phyloP scores from a whole-genome alignment of 2,888 invertebrate species.

The Tipula confusa region DNA sequence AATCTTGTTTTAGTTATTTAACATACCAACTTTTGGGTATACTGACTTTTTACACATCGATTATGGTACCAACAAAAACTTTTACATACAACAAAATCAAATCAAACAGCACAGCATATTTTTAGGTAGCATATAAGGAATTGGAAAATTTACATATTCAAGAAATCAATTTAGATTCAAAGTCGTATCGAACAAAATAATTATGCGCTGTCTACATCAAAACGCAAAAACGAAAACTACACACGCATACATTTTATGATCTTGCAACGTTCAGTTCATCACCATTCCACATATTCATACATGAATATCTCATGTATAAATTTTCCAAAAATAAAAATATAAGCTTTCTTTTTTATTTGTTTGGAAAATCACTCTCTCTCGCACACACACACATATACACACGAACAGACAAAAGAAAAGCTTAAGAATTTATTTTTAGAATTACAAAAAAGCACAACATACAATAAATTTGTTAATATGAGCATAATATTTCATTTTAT shows the following conservation, averaged over 20 bases:
- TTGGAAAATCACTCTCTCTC: not conserved
- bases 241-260: not conserved
- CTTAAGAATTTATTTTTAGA: constrained; percentile 9
- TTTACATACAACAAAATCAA: not conserved
- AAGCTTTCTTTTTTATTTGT: not conserved
- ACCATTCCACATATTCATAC: not conserved
- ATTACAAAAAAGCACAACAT: not conserved
- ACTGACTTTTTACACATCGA: not conserved
- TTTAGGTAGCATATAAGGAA: no score
- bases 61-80: not conserved
- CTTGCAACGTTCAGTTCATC: not conserved
- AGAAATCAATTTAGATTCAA: not conserved
- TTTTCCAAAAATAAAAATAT: not conserved
- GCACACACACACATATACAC: not conserved
- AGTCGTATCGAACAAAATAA: not conserved
- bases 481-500: constrained; percentile 1
- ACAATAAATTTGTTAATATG: constrained; percentile 21
- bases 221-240: not conserved
- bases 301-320: not conserved
- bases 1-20: not conserved
- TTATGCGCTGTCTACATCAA: not conserved
- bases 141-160: not conserved
- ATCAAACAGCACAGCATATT: no score
- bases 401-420: not conserved
- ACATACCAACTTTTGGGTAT: no score